Percentiles rank a stretch among this genome's conserved stretches.
phyloP scores from a whole-genome alignment of 2,888 invertebrate species.

The Oxycera nigricornis region DNA sequence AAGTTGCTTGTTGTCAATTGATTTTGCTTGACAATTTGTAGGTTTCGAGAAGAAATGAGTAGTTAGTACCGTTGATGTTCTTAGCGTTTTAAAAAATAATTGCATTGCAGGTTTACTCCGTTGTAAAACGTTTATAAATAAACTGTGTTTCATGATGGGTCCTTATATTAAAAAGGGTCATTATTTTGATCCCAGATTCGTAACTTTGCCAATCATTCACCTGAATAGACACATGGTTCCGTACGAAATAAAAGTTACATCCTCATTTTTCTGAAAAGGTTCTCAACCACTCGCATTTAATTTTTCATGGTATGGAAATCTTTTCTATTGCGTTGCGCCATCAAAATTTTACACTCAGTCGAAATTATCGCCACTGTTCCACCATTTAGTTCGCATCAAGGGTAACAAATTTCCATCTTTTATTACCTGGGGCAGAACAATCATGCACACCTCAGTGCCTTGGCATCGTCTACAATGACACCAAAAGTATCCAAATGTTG shows the following conservation, averaged over 20 bases:
- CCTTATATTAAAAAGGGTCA: too few relatives aligned
- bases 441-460: slow-evolving; percentile 21
- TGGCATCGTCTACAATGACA: neutral
- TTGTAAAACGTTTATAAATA: too few relatives aligned
- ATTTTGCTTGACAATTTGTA: slow-evolving; percentile 21
- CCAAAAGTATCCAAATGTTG: neutral
- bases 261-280: too few relatives aligned
- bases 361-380: slow-evolving; percentile 5
- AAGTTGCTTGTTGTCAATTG: slow-evolving; percentile 34
- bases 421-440: slow-evolving; percentile 2
- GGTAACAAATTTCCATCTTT: slow-evolving; percentile 1
- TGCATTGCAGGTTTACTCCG: too few relatives aligned
- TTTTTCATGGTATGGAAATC: neutral
- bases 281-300: neutral
- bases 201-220: too few relatives aligned
- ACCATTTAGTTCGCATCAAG: neutral
- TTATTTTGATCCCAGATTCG: too few relatives aligned
- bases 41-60: too few relatives aligned
- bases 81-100: too few relatives aligned
- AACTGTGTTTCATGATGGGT: too few relatives aligned
- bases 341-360: slow-evolving; percentile 16
- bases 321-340: neutral
- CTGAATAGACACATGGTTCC: too few relatives aligned
- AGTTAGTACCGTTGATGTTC: too few relatives aligned
- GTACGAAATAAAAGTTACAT: too few relatives aligned